These are phyloP conservation scores for Mizuhopecten yessoensis DNA, from an alignment of 1,140 invertebrate genomes.

Conservation along the genomic window DNA sequence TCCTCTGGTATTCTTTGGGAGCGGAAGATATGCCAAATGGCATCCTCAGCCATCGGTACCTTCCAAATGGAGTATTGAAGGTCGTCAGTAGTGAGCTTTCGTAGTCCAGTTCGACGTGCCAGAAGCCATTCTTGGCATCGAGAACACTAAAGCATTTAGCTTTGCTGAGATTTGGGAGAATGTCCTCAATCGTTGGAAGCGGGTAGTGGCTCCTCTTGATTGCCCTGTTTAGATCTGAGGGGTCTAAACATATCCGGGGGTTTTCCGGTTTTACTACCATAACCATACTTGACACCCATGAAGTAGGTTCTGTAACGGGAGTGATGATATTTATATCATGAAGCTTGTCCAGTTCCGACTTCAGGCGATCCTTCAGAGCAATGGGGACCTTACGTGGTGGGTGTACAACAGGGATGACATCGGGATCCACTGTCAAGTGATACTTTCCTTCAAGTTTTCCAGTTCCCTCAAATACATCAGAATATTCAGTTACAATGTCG, in stretches of 20 bases:
- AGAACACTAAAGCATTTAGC: constrained; percentile 83
- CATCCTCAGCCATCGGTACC: too few relatives aligned
- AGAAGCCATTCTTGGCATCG: constrained; percentile 84
- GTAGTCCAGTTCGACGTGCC: constrained; percentile 81
- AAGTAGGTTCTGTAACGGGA: constrained; percentile 84
- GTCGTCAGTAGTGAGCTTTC: too few relatives aligned
- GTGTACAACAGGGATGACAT: constrained; percentile 64
- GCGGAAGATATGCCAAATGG: constrained; percentile 52
- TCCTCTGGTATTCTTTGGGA: too few relatives aligned
- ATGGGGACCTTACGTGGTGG: constrained; percentile 73
- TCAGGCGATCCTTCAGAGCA: not conserved
- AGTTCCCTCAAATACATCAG: constrained; percentile 62
- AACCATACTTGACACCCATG: too few relatives aligned
- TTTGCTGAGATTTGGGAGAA: constrained; percentile 74
- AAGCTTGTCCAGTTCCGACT: constrained; percentile 57
- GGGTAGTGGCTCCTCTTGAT: constrained; percentile 63
- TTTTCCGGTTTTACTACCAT: constrained; percentile 82
- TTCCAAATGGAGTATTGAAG: too few relatives aligned
- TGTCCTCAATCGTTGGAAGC: constrained; percentile 61
- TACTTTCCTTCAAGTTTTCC: constrained; percentile 60
- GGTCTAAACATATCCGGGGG: constrained; percentile 61
- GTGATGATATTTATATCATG: constrained; percentile 67
- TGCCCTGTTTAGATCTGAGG: constrained; percentile 56
- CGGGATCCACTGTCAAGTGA: constrained; percentile 67
- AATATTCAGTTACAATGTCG: too few relatives aligned